These are phyloP conservation scores for Thereva nobilitata DNA, from an alignment of 2,888 invertebrate species.

Conservation along the genomic window DNA sequence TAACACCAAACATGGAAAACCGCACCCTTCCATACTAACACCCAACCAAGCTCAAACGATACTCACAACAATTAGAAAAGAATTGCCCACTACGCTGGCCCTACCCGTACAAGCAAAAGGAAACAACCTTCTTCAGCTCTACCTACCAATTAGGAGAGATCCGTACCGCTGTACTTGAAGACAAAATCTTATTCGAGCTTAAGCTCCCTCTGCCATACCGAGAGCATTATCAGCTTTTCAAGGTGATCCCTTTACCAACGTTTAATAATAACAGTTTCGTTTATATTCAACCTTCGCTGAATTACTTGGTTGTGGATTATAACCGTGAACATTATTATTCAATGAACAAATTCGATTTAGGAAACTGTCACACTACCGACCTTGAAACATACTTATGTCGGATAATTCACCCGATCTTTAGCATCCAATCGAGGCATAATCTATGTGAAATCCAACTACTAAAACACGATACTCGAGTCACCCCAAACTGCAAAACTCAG, in stretches of 20 bases:
- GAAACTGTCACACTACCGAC: background rate
- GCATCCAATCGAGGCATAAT: background rate
- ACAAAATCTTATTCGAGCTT: conserved; percentile 9
- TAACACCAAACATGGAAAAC: conserved; percentile 1
- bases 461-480: background rate
- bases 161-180: background rate
- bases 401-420: background rate
- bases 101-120: background rate
- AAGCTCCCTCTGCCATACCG: background rate
- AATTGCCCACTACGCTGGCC: background rate
- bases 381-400: background rate
- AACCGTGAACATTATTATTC: conserved; percentile 5
- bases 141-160: background rate
- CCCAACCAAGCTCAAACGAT: background rate
- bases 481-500: background rate
- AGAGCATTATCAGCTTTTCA: background rate
- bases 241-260: background rate
- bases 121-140: background rate
- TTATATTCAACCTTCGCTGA: conserved; percentile 2
- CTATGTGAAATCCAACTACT: conserved; percentile 1
- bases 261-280: background rate
- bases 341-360: background rate
- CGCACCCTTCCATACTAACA: conserved; percentile 12
- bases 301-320: background rate
- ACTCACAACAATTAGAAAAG: background rate